Evolutionary conservation across 1,140 invertebrate species (phyloP), one percentile per base, ranked within the genome.

Genomic region (Drosophila setifemur): DNA sequence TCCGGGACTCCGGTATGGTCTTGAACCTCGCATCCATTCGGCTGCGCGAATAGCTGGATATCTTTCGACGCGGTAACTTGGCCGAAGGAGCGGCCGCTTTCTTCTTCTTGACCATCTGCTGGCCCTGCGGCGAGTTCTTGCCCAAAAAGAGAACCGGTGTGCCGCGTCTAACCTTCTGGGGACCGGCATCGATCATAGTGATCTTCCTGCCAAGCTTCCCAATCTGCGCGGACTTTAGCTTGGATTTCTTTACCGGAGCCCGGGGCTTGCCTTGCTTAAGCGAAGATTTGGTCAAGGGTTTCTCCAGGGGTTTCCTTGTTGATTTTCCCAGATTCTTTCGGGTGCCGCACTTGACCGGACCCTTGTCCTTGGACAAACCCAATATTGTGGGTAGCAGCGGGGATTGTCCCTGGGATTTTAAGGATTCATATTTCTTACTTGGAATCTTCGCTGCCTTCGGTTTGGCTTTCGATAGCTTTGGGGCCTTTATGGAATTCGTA

Each of bases 61-160:
- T 12, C 7, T 33, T 35, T 3, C 9, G 8, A 4, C 9, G 2
- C 6, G 19, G 7, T 5, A 8, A n/a, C 12, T 44, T 28, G 1
- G 23, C 5, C 16, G 8, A 0, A 1, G 50, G 12, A 19, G 44
- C 37, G 9, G 11, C 4, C 0, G 11, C 0, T 18, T 4, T n/a
- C 14, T 21, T 23, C 1, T 1, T 12, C 19, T 7, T 19, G 8
- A 7, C 11, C 5, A 7, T 6, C 1, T 3, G 0, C 1, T 31
- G 33, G 12, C 33, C 33, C 1, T 35, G 16, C 25, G 6, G 18
- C 3, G 28, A 6, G 4, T 45, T 31, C 19, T 58, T 70, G 12
- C 9, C 7, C n/a, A 70, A 4, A 8, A 60, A 70, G 3, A 70
- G 9, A 2, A 70, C 67, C 1, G 52, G 39, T 2, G 67, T 70